Percentiles rank a stretch among this genome's conserved stretches.
These are phyloP conservation scores for Philotrypesis tridentata DNA, from an alignment of 1,140 invertebrate genomes.

Conservation along the genomic window DNA sequence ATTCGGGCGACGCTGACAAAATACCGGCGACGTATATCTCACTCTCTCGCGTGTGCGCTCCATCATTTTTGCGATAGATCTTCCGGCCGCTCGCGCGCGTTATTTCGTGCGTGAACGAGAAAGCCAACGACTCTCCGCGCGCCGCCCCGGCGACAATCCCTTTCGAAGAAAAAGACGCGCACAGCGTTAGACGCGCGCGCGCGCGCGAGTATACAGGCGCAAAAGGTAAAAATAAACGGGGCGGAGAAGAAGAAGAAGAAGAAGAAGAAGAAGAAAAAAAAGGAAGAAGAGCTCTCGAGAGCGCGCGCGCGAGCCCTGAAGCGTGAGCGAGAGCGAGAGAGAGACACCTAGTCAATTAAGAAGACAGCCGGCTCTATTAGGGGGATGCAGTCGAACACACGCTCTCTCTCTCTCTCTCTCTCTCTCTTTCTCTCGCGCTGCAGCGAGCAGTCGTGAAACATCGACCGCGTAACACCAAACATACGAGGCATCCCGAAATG, in stretches of 20 bases:
- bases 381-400: conserved; percentile 42
- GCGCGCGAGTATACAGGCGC: no score
- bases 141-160: neutral
- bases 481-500: conserved; percentile 58
- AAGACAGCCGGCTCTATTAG: conserved; percentile 64
- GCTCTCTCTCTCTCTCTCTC: neutral
- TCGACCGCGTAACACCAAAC: conserved; percentile 61
- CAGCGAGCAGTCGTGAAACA: conserved; percentile 55
- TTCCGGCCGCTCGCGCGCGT: neutral
- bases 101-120: conserved; percentile 41
- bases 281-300: neutral
- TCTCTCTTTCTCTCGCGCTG: neutral
- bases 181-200: neutral
- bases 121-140: neutral
- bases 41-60: neutral
- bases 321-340: conserved; percentile 43
- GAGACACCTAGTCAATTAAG: conserved; percentile 64
- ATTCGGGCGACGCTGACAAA: conserved; percentile 19
- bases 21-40: conserved; percentile 12
- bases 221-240: neutral
- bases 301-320: conserved; percentile 50
- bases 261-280: neutral
- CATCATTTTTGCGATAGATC: conserved; percentile 35
- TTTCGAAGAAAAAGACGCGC: neutral
- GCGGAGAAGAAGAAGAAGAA: conserved; percentile 2